Evolutionary conservation across 2,888 invertebrate genomes (phyloP).

Genomic region (Azorinus chamasolen): DNA sequence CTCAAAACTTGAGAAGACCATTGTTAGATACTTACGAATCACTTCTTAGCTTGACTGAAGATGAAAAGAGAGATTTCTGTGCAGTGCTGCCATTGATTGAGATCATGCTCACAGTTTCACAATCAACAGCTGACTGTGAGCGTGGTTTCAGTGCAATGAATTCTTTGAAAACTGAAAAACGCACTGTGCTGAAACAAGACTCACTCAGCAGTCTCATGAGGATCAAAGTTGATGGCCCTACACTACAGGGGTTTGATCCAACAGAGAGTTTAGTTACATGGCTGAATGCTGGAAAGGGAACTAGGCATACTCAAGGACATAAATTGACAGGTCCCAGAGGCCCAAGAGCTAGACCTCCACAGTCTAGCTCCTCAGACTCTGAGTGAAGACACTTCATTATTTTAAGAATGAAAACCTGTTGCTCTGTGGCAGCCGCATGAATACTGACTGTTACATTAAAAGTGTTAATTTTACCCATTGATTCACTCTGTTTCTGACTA

Average conservation of each 20-base stretch:
- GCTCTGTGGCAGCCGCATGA: no score
- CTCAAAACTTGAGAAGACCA: no score
- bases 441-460: no score
- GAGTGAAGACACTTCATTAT: no score
- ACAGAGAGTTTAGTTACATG: constrained; percentile 21
- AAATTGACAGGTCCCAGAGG: constrained; percentile 15
- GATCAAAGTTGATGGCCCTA: constrained; percentile 24
- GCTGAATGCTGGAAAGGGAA: constrained; percentile 20
- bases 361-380: no score
- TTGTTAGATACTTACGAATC: no score
- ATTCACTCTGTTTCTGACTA: no score
- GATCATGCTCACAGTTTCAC: constrained; percentile 42
- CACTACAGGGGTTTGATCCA: constrained; percentile 21
- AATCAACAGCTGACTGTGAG: constrained; percentile 49
- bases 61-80: no score
- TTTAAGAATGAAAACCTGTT: no score
- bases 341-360: no score
- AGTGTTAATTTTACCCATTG: no score
- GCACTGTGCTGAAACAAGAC: constrained; percentile 9
- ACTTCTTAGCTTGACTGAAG: no score
- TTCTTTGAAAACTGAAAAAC: not conserved
- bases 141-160: constrained; percentile 30
- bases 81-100: constrained; percentile 11
- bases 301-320: constrained; percentile 30
- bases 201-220: constrained; percentile 14